Base-by-base conservation (phyloP, 2,797 vertebrate species). In the Serranus cabrilla region DNA sequence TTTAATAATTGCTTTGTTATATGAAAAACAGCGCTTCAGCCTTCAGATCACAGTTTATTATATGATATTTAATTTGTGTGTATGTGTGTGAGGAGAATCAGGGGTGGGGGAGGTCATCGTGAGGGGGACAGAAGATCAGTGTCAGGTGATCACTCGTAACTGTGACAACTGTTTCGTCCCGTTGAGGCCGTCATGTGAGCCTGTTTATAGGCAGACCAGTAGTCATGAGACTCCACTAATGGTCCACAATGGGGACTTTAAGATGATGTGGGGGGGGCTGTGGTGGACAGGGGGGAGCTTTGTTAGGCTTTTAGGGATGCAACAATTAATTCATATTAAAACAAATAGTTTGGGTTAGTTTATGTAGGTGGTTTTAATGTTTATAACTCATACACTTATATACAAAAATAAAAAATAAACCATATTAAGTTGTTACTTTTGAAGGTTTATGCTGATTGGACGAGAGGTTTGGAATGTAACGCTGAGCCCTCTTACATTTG, bases 181-280 rank as follows among this genome's bases (percentile, higher is more conserved):
- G 25, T 64, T 55, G 21, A 78, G 49, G 71, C 8, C 3, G 3
- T 91, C 91, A 92, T 92, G 92, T 93, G 91, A 91, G 72, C 65
- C 61, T 67, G 51, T 84, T 86, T 76, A 74, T 11, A 37, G 79
- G 61, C 71, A 71, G 61, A 74, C 49, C 56, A 46, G 62, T 16
- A 64, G 85, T 93, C 92, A 93, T 86, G 86, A 80, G 91, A 89
- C 80, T 74, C 47, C 18, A 71, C 58, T 90, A 62, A 87, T 47
- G 69, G 74, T 72, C 57, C 66, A 65, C 66, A 85, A 64, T 50
- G 65, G 52, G 40, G 47, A 71, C 64, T 21, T 69, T 51, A 74
- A 51, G n/a, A 54, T 25, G n/a, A 10, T 49, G 31, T 74, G n/a
- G n/a, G n/a, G n/a, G n/a, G n/a, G n/a, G n/a, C n/a, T n/a, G n/a